Conservation (phyloP, 2,888 invertebrate species). For the Acrocera orbiculus region DNA sequence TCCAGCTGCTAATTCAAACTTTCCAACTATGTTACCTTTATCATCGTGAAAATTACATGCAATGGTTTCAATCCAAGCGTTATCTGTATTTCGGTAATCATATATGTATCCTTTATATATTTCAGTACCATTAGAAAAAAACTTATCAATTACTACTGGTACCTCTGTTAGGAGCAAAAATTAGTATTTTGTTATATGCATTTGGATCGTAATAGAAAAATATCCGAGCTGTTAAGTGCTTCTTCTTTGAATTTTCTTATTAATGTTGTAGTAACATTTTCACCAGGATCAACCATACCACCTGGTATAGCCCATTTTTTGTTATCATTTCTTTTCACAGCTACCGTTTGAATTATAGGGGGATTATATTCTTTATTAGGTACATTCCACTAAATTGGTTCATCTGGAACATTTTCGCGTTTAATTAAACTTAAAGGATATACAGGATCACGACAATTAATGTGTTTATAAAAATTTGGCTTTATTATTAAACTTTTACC, state of each 20-base stretch:
- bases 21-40: conserved; percentile 46
- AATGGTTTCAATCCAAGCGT: conserved; percentile 96
- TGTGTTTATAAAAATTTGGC: conserved; percentile 23
- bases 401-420: conserved; percentile 55
- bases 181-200: conserved; percentile 1
- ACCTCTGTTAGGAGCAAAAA: too few relatives aligned
- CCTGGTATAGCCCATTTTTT: conserved; percentile 89
- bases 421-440: conserved; percentile 49
- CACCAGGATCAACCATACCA: conserved; percentile 90
- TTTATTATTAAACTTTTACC: conserved; percentile 15
- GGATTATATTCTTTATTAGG: conserved; percentile 57
- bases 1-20: conserved; percentile 63
- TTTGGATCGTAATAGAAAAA: too few relatives aligned
- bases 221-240: conserved; percentile 49
- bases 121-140: conserved; percentile 52
- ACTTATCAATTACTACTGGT: conserved; percentile 45
- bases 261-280: conserved; percentile 60
- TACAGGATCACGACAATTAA: conserved; percentile 40
- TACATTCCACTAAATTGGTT: conserved; percentile 46
- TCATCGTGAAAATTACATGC: conserved; percentile 89
- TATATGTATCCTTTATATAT: conserved; percentile 88
- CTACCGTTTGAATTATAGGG: conserved; percentile 72
- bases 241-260: conserved; percentile 92
- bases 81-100: conserved; percentile 95
- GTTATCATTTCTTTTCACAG: conserved; percentile 72